phyloP scores from a whole-genome alignment of 2,113 vertebrate species.

The Malurus elegans region DNA sequence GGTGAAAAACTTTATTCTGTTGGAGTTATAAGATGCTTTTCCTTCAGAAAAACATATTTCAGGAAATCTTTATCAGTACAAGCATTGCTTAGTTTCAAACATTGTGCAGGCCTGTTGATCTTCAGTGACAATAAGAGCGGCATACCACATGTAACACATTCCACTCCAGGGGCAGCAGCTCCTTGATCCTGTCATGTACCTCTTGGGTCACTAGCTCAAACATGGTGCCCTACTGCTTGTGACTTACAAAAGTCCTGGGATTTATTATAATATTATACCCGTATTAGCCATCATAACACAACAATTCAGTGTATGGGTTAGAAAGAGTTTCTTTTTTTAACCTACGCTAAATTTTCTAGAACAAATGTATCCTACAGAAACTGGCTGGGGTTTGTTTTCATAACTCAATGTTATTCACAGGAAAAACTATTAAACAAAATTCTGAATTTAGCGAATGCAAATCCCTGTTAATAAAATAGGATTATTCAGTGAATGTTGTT shows the following conservation, averaged over 20 bases:
- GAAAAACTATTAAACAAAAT: neutral
- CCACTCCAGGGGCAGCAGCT: neutral
- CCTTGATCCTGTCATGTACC: neutral
- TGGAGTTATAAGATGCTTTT: neutral
- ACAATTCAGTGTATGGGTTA: neutral
- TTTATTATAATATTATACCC: neutral
- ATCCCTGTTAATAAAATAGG: neutral
- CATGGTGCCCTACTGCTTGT: neutral
- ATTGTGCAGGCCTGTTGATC: neutral
- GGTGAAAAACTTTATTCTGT: neutral
- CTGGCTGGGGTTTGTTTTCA: neutral
- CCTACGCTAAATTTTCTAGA: neutral
- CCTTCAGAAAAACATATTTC: neutral
- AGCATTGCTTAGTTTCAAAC: neutral
- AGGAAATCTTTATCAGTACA: neutral
- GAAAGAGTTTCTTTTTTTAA: neutral
- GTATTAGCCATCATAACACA: neutral
- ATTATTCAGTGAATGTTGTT: neutral
- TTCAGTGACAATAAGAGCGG: neutral
- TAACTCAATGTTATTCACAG: neutral
- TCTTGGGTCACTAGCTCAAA: neutral
- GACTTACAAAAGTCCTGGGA: neutral
- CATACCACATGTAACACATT: neutral
- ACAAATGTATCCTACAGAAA: neutral
- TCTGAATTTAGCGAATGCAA: neutral